Evolutionary conservation across 2,797 vertebrate genomes (phyloP), one percentile per base, ranked within the genome.

Genomic region (Tenualosa ilisha): DNA sequence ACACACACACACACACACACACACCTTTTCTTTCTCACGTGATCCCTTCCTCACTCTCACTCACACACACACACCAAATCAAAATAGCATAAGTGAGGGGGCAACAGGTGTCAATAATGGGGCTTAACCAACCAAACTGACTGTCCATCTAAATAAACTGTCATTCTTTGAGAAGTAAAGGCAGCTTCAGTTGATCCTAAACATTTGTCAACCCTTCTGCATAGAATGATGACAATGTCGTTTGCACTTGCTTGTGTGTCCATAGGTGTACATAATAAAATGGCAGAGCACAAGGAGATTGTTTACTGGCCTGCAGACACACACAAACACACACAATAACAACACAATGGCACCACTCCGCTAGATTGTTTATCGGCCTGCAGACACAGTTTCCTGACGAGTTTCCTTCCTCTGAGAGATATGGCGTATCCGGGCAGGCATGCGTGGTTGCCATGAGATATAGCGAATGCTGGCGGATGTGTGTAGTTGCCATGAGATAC

Each of bases 1-100:
- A 75, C 68, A 75, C 24, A 72, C 68, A 75, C 31, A 40, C 68
- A 75, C 31, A 75, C 31, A 40, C 68, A 75, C 68, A 75, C 68
- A 75, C 68, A 75, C 24, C 46, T 46, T 46, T 46, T 46, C 46
- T 1, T 31, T 31, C 31, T 31, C 31, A 31, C 31, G 31, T 31
- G 31, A 31, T 31, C 31, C 26, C 72, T 81, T 40, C 49, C 40
- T 72, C 54, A 65, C 31, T 75, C 59, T 85, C 61, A 75, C 61
- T 54, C 79, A 72, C 51, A 83, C 72, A 63, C 84, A 82, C 24
- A 61, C 40, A 84, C 50, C 4, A 17, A 20, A 72, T 24, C 54
- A 65, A 59, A 85, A 37, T 22, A 4, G 20, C 20, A 59, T 1
- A 59, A 22, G 56, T 22, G 56, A 59, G 20, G 20, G 22, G 54